Percentiles rank a stretch among this genome's conserved stretches.
phyloP scores from a whole-genome alignment of 2,888 invertebrate species.

The Eupithecia centaureata region DNA sequence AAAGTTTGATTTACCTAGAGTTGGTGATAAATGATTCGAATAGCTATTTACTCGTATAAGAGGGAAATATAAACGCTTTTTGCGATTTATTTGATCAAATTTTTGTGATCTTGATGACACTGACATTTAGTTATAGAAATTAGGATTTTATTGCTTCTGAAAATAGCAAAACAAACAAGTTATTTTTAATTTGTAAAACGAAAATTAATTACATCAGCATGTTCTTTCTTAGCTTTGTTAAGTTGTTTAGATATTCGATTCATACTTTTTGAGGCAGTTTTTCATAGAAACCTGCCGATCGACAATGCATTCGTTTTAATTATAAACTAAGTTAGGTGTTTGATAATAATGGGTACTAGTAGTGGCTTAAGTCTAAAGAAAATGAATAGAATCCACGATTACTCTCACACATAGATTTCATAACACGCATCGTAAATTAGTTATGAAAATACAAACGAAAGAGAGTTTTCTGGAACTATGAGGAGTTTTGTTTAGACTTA shows the following conservation, averaged over 20 bases:
- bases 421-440: background rate
- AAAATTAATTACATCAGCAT: background rate
- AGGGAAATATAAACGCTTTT: conserved; percentile 19
- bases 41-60: conserved; percentile 29
- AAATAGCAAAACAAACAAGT: background rate
- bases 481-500: background rate
- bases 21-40: conserved; percentile 42
- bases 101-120: conserved; percentile 25
- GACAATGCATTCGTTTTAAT: conserved; percentile 6
- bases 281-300: conserved; percentile 18
- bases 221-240: conserved; percentile 6
- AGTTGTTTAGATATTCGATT: conserved; percentile 3
- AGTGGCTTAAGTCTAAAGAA: conserved; percentile 11
- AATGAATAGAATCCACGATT: background rate
- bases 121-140: conserved; percentile 4
- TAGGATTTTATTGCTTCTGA: background rate
- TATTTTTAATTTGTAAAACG: background rate
- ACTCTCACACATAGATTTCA: background rate
- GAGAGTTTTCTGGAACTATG: background rate
- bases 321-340: conserved; percentile 17
- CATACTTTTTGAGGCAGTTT: conserved; percentile 14
- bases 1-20: conserved; percentile 51
- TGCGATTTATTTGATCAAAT: conserved; percentile 28
- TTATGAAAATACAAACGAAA: background rate
- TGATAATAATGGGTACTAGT: conserved; percentile 36